A percentile compares a stretch with the other conserved stretches of the same genome.
These are phyloP conservation scores for Prosapia bicincta DNA, from an alignment of 2,888 invertebrate species.

Conservation along the genomic window DNA sequence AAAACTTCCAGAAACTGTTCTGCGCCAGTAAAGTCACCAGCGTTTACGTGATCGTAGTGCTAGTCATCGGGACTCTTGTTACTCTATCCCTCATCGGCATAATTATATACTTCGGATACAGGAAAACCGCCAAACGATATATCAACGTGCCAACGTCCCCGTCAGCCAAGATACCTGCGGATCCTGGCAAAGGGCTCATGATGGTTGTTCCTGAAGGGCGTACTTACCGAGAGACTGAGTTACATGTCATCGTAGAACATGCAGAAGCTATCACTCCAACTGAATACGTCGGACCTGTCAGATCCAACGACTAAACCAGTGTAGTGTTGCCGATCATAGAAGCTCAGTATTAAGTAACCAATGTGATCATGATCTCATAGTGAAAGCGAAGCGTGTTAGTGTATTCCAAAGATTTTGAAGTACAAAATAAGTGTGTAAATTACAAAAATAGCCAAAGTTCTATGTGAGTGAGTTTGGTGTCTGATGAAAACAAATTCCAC, in stretches of 20 bases:
- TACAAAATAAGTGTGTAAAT: neutral
- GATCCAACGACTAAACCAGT: neutral
- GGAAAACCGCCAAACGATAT: constrained; percentile 30
- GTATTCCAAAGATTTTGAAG: neutral
- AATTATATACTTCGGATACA: constrained; percentile 8
- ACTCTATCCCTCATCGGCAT: constrained; percentile 4
- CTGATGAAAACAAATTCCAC: no score
- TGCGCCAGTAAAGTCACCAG: constrained; percentile 12
- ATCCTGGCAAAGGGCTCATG: constrained; percentile 34
- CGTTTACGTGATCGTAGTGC: constrained; percentile 6
- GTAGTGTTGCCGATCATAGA: neutral
- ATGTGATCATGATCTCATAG: neutral
- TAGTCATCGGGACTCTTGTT: constrained; percentile 12
- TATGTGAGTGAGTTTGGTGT: neutral
- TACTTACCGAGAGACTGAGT: constrained; percentile 80
- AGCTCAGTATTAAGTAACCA: neutral
- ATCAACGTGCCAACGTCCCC: constrained; percentile 38
- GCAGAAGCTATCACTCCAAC: constrained; percentile 57
- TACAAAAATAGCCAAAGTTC: neutral
- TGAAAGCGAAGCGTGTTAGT: neutral
- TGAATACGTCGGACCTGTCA: constrained; percentile 10
- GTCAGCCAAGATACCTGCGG: constrained; percentile 23
- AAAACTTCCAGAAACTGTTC: constrained; percentile 12
- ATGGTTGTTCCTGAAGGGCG: constrained; percentile 77
- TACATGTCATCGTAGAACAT: constrained; percentile 81